Evolutionary conservation across 2,797 vertebrate species (phyloP).

Genomic region (Myripristis jacobus): DNA sequence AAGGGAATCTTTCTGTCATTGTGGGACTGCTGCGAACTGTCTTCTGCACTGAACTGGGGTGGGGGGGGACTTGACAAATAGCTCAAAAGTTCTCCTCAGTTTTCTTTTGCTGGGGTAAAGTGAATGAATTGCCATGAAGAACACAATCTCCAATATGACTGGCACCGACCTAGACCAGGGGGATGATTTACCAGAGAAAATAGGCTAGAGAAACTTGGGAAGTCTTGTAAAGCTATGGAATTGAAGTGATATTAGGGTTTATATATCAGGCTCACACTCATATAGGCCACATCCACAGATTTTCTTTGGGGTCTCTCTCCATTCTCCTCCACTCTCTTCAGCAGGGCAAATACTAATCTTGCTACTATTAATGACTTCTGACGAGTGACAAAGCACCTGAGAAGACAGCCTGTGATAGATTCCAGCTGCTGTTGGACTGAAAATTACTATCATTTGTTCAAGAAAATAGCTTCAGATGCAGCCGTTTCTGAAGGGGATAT

Average conservation of each 20-base stretch:
- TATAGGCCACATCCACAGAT: conserved; percentile 57
- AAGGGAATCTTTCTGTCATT: conserved; percentile 30
- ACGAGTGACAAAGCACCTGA: conserved; percentile 84
- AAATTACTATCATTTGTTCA: conserved; percentile 87
- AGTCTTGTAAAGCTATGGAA: conserved; percentile 65
- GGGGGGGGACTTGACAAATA: conserved; percentile 39
- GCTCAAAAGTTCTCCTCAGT: conserved; percentile 39
- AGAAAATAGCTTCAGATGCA: conserved; percentile 82
- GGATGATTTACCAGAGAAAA: conserved; percentile 69
- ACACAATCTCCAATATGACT: conserved; percentile 55
- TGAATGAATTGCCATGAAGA: conserved; percentile 55
- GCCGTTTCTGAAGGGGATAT: conserved; percentile 79
- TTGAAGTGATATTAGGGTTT: conserved; percentile 68
- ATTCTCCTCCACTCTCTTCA: conserved; percentile 52
- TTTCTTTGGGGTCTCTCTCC: conserved; percentile 55
- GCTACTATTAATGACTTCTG: conserved; percentile 83
- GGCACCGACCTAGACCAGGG: conserved; percentile 53
- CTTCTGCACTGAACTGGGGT: conserved; percentile 30
- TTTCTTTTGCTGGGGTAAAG: conserved; percentile 47
- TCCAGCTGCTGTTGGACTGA: conserved; percentile 75
- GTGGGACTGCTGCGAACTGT: conserved; percentile 22
- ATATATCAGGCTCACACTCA: conserved; percentile 62
- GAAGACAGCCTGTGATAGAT: conserved; percentile 75
- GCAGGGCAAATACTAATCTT: conserved; percentile 80
- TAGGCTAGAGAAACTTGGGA: conserved; percentile 53